These are phyloP conservation scores for Scolanthus callimorphus DNA, from an alignment of 92 coral and sea anemone genomes.

Conservation along the genomic window DNA sequence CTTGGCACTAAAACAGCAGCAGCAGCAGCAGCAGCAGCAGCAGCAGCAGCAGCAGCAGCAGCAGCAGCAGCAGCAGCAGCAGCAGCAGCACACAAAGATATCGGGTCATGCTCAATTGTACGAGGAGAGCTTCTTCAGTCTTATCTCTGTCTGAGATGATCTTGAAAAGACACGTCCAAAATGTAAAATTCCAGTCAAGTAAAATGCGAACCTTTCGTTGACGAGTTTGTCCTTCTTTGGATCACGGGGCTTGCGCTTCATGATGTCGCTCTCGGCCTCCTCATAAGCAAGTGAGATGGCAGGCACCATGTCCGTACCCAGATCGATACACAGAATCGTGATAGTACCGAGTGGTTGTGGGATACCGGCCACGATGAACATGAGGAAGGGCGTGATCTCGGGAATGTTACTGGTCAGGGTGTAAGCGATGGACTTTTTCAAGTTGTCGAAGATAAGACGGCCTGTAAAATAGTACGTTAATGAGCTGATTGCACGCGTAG, in stretches of 20 bases:
- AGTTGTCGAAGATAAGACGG: slow-evolving; percentile 93
- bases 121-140: too few relatives aligned
- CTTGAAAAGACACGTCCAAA: too few relatives aligned
- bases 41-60: too few relatives aligned
- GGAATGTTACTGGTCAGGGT: slow-evolving; percentile 95
- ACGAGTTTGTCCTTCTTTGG: slow-evolving; percentile 91
- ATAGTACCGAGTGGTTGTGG: slow-evolving; percentile 94
- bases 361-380: slow-evolving; percentile 84
- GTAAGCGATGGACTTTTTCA: slow-evolving; percentile 94
- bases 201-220: slow-evolving; percentile 89
- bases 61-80: too few relatives aligned
- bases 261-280: slow-evolving; percentile 97
- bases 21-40: too few relatives aligned
- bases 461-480: slow-evolving; percentile 50
- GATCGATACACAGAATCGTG: slow-evolving; percentile 94
- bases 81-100: too few relatives aligned
- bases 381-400: slow-evolving; percentile 92
- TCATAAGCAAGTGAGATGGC: slow-evolving; percentile 98
- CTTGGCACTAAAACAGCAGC: too few relatives aligned
- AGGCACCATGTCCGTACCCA: slow-evolving; percentile 99
- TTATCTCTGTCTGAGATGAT: too few relatives aligned
- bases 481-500: too few relatives aligned
- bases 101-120: too few relatives aligned
- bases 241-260: slow-evolving; percentile 93
- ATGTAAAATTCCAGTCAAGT: too few relatives aligned